Evolutionary conservation across 1,140 invertebrate species (phyloP).

Genomic region (Kradibia gibbosae): DNA sequence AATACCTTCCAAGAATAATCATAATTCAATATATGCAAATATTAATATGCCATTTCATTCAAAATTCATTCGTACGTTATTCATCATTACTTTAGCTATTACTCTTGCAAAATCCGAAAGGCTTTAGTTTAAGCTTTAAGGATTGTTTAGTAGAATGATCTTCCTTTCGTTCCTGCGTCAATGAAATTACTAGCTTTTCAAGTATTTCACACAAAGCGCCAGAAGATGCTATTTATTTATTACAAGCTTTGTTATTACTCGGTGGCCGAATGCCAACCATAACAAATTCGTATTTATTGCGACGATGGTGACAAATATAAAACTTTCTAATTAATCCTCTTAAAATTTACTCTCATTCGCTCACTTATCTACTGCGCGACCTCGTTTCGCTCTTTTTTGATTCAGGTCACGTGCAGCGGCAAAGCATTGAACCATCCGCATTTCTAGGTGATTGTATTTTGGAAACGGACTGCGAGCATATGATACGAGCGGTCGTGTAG

Average conservation of each 20-base stretch:
- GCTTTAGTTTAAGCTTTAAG: background rate
- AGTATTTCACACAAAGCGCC: background rate
- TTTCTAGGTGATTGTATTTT: constrained; percentile 39
- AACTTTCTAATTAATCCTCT: constrained; percentile 22
- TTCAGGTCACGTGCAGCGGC: background rate
- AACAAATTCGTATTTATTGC: background rate
- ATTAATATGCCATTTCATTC: constrained; percentile 24
- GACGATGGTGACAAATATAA: background rate
- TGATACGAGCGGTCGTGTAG: background rate
- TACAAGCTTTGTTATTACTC: background rate
- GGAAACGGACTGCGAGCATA: background rate
- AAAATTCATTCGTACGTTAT: constrained; percentile 15
- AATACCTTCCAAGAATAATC: constrained; percentile 31
- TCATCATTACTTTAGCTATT: background rate
- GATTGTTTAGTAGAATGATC: background rate
- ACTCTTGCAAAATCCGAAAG: background rate
- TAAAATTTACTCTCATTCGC: background rate
- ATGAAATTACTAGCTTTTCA: background rate
- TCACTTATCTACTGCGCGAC: background rate
- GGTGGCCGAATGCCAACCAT: background rate
- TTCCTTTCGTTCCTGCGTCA: background rate
- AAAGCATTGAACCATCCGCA: background rate
- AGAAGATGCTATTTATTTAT: background rate
- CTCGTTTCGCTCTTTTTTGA: background rate
- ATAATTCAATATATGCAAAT: constrained; percentile 23